Base-by-base conservation (phyloP, 2,797 vertebrate species). In the Poliocrania exsul region DNA sequence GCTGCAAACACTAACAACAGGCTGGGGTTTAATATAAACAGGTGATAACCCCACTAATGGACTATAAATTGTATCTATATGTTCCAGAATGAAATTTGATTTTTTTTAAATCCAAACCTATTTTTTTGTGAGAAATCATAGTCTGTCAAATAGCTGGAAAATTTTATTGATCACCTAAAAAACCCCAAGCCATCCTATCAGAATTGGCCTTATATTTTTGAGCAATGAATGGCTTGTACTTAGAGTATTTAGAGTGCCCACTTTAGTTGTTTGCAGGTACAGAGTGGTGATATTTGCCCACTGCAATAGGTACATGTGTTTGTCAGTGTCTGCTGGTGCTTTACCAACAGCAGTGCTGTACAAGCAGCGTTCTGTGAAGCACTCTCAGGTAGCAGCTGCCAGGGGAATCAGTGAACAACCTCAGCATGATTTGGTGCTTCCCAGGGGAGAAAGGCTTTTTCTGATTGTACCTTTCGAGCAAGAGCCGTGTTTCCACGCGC, bases 401-500 rank as follows among this genome's bases (percentile, higher is more conserved):
- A 53, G 51, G 51, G 29, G 11, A 72, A 49, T 33, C 40, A 71
- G 9, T 26, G 8, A 38, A 37, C 6, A 29, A 70, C 16, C 33
- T 65, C 74, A 44, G 90, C 89, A 80, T 80, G 51, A 86, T 88
- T 69, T 46, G 29, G 18, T 31, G 56, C 74, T 85, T 67, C 58
- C 16, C 61, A 10, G 4, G 83, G 79, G 78, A 90, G 82, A 86
- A 84, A 91, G 73, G 29, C 86, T 81, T 90, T 89, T 93, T 93
- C 67, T 70, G 35, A 70, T 42, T 46, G 69, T 72, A 28, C 40
- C 13, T 88, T 86, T 70, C 49, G 84, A 88, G 82, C 87, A 69
- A 84, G 77, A 51, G 28, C 78, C 71, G 6, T 13, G 1, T 65
- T 54, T 6, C 3, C 61, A 4, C 50, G 64, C 17, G 2, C 69